phyloP scores from a whole-genome alignment of 2,888 invertebrate genomes.

The Monopis laevigella region DNA sequence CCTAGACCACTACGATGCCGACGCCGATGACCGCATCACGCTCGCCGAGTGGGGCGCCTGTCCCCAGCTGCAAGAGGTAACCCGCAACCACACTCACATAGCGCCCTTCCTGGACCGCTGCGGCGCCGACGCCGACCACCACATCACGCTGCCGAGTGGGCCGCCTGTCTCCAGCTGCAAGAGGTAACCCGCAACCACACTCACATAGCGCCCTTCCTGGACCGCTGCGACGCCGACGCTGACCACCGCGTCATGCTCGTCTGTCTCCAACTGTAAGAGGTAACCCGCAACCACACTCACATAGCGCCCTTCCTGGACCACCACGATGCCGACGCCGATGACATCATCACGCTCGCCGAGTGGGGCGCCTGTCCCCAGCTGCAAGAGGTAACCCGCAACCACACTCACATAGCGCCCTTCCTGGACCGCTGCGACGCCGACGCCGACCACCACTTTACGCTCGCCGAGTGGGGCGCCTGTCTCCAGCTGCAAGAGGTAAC shows the following conservation, averaged over 20 bases:
- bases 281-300: too few species aligned
- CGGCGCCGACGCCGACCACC: too few species aligned
- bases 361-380: constrained; percentile 92
- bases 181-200: too few species aligned
- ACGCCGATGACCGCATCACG: too few species aligned
- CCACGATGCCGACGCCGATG: constrained; percentile 90
- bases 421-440: constrained; percentile 90
- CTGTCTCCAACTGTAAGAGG: constrained; percentile 86
- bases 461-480: constrained; percentile 93
- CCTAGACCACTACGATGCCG: too few species aligned
- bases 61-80: too few species aligned
- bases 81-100: too few species aligned
- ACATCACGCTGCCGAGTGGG: constrained; percentile 98
- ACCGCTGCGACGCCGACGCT: constrained; percentile 87
- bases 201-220: constrained; percentile 95
- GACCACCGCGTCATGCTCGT: constrained; percentile 90
- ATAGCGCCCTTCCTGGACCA: constrained; percentile 94
- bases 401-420: constrained; percentile 96
- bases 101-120: too few species aligned
- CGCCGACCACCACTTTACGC: constrained; percentile 88
- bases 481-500: constrained; percentile 87
- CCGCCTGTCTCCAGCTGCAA: constrained; percentile 83
- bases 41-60: too few species aligned
- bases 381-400: too few species aligned
- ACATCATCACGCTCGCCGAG: constrained; percentile 89